A percentile compares a stretch with the other conserved stretches of the same genome.
These are phyloP conservation scores for Rhinoderma darwinii DNA, from an alignment of 2,113 vertebrate species.

Conservation along the genomic window DNA sequence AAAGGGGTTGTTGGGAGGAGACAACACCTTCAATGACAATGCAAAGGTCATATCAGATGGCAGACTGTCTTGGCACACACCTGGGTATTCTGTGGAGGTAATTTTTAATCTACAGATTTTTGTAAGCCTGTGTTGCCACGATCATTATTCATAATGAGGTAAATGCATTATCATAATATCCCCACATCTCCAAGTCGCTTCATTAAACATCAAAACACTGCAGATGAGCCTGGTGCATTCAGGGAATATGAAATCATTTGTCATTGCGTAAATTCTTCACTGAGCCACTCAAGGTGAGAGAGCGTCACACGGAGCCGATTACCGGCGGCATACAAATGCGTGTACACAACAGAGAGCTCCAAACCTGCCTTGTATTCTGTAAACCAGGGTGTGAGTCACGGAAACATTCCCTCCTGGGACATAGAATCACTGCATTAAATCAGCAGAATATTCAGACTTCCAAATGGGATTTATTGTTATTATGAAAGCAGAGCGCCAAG, in stretches of 20 bases:
- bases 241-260: slow-evolving; percentile 45
- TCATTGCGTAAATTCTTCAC: slow-evolving; percentile 42
- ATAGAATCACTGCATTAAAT: slow-evolving; percentile 12
- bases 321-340: slow-evolving; percentile 38
- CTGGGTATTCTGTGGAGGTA: neutral
- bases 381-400: neutral
- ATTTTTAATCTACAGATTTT: neutral
- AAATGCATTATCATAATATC: slow-evolving; percentile 17
- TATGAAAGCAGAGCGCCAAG: neutral
- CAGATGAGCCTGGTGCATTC: slow-evolving; percentile 16
- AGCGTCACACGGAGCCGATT: slow-evolving; percentile 31
- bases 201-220: slow-evolving; percentile 37
- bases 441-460: neutral
- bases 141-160: slow-evolving; percentile 13
- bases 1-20: no score
- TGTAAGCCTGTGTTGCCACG: neutral
- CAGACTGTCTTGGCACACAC: neutral
- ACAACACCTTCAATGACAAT: neutral
- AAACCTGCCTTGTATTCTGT: neutral
- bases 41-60: no score
- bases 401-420: neutral
- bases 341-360: neutral
- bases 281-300: slow-evolving; percentile 35
- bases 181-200: slow-evolving; percentile 18
- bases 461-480: slow-evolving; percentile 21